Evolutionary conservation across 2,797 vertebrate genomes (phyloP).

Genomic region (Erethizon dorsatum): DNA sequence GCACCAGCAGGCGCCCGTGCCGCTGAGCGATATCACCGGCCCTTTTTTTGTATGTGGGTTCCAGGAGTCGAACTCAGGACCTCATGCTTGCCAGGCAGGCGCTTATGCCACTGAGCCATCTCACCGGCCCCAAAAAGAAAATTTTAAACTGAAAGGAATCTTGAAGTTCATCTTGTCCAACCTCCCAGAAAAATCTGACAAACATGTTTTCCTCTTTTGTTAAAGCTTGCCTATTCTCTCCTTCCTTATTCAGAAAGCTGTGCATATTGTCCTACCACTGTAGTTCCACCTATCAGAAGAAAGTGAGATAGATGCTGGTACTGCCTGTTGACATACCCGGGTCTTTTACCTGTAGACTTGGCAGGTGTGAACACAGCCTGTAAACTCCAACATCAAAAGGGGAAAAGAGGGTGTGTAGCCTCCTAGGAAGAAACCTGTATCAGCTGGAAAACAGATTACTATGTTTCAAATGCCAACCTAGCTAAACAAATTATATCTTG

Average conservation of each 20-base stretch:
- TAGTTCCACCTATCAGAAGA: background rate
- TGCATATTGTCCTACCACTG: background rate
- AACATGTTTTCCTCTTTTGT: background rate
- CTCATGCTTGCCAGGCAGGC: too few relatives aligned
- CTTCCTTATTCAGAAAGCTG: conserved; percentile 37
- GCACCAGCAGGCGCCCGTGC: too few relatives aligned
- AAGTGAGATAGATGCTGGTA: background rate
- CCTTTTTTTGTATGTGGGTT: too few relatives aligned
- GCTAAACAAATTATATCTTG: conserved; percentile 72
- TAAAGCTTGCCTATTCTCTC: background rate
- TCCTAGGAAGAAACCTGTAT: background rate
- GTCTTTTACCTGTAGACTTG: background rate
- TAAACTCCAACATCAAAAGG: background rate
- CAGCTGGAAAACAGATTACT: conserved; percentile 49
- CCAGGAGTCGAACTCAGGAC: too few relatives aligned
- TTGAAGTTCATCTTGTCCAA: background rate
- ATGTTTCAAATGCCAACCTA: background rate
- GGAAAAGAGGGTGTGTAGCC: background rate
- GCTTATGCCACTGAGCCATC: too few relatives aligned
- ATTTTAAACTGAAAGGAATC: conserved; percentile 31
- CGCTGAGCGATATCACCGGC: too few relatives aligned
- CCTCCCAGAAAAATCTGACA: conserved; percentile 15
- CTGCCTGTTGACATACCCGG: background rate
- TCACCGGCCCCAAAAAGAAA: background rate
- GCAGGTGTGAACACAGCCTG: background rate